Percentiles rank a stretch among this genome's conserved stretches.
phyloP scores from a whole-genome alignment of 2,888 invertebrate species.

The Coelinius sp. region DNA sequence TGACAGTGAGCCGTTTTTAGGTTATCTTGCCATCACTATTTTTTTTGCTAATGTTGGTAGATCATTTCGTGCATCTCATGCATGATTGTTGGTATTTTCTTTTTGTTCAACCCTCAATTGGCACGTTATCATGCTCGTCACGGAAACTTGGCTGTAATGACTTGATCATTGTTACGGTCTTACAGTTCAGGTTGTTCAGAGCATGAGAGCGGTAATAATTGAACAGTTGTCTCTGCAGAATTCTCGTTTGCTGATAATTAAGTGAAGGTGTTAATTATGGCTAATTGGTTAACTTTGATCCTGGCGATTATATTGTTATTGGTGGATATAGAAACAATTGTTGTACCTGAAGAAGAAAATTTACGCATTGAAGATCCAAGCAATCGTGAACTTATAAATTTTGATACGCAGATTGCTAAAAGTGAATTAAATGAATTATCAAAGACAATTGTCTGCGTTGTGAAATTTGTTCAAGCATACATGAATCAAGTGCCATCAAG shows the following conservation, averaged over 20 bases:
- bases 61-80: conserved; percentile 11
- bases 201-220: background rate
- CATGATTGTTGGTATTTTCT: background rate
- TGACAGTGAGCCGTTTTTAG: background rate
- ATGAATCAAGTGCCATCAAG: conserved; percentile 29
- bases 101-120: background rate
- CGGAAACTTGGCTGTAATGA: background rate
- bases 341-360: background rate
- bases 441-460: conserved; percentile 44
- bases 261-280: background rate
- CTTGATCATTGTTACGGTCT: background rate
- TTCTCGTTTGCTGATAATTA: background rate
- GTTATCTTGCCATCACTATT: background rate
- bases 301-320: background rate
- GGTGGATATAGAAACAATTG: background rate
- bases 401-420: background rate
- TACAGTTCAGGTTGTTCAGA: background rate
- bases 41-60: background rate
- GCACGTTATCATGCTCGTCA: background rate
- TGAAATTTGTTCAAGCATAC: conserved; percentile 42
- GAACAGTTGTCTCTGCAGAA: background rate
- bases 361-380: background rate
- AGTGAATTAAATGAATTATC: background rate
- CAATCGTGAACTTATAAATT: conserved; percentile 27
- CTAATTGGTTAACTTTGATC: background rate